Base-by-base conservation (phyloP, 2,888 invertebrate genomes). In the Epinotia nisella region DNA sequence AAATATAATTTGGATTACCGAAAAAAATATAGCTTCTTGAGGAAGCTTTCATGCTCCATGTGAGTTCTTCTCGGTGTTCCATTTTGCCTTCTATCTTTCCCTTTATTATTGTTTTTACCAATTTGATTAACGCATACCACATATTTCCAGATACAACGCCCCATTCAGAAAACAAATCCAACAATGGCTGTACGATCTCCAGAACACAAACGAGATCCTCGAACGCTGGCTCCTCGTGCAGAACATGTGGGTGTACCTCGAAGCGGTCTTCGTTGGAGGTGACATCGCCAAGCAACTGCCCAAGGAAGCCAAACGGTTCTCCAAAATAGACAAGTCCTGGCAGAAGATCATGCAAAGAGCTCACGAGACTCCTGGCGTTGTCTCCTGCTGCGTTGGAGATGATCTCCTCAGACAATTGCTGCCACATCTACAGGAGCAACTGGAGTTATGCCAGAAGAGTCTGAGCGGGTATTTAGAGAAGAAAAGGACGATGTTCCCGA, bases 231-330 rank as follows among this genome's bases (percentile, higher is more conserved):
- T 99, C 56, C 94, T 98, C 0, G 99, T 99, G 0, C 99, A 99
- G 89, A 99, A 99, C 85, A 97, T 99, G 96, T 99, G 99, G 99
- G 98, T 99, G 0, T 99, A 99, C 85, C 92, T 99, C 24, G 99
- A 99, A 89, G 99, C 99, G 0, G 99, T 99, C 0, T 99, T 99
- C 88, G 99, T 99, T 0, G 99, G 99, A 2, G 99, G 99, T 70
- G 99, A 99, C 85, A 99, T 99, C 80, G 99, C 99, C n/a, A 99
- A 99, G 83, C 99, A 99, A 85, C 90, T 99, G 64, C 99, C 99
- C 0, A 98, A 98, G 85, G 98, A 98, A 90, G 98, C 98, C 0
- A 98, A 98, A 86, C 94, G 98, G 77, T 99, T 99, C 90, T 97
- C 97, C 45, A 99, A 98, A 94, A 99, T 99, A 75, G 99, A 99